Conservation (phyloP, 1,140 invertebrate species). For the Nasonia longicornis region DNA sequence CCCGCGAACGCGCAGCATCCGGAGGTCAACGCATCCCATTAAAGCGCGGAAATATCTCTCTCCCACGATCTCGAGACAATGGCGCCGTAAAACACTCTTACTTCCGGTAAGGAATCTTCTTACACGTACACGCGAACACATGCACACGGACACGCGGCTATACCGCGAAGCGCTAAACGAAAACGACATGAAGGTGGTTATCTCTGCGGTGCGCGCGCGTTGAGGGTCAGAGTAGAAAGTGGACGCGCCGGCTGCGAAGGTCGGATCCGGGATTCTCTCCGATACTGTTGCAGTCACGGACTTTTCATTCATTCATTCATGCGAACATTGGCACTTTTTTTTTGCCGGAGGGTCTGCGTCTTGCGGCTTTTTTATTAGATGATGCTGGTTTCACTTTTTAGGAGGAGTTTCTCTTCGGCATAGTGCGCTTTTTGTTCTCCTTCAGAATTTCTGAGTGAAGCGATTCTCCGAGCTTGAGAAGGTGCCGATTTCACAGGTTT, state of each 20-base stretch:
- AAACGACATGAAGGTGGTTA: conserved; percentile 42
- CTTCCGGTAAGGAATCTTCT: conserved; percentile 10
- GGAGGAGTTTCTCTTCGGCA: not conserved
- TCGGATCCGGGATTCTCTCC: conserved; percentile 61
- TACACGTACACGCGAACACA: not conserved
- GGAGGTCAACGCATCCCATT: not conserved
- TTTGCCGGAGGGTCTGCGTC: not conserved
- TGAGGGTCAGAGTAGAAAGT: conserved; percentile 66
- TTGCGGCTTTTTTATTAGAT: conserved; percentile 4
- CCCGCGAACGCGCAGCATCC: too few species aligned
- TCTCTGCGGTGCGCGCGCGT: not conserved
- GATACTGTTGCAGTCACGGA: conserved; percentile 13
- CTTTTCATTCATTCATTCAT: conserved; percentile 41
- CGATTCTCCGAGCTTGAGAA: too few species aligned
- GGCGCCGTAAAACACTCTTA: conserved; percentile 19
- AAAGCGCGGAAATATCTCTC: not conserved
- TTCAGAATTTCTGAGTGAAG: too few species aligned
- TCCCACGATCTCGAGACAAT: conserved; percentile 6
- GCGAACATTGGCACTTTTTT: conserved; percentile 21
- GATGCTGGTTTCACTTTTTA: conserved; percentile 29
- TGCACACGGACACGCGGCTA: not conserved
- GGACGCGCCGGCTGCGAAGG: conserved; percentile 55
- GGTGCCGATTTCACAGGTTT: too few species aligned
- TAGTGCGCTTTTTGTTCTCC: not conserved
- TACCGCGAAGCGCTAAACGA: conserved; percentile 18